These are phyloP conservation scores for Fulica atra DNA, from an alignment of 2,113 vertebrate genomes.

Conservation along the genomic window DNA sequence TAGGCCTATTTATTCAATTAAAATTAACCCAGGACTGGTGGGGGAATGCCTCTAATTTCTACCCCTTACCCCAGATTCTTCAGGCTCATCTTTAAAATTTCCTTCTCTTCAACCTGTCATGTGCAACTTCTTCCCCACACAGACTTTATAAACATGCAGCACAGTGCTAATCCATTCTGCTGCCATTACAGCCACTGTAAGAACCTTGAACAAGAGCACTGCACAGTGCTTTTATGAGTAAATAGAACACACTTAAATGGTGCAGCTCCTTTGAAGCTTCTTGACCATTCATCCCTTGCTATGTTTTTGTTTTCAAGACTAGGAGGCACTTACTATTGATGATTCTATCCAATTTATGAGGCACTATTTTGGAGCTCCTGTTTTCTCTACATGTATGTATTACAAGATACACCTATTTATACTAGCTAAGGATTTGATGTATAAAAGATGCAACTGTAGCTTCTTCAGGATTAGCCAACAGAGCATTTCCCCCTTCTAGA, in stretches of 20 bases:
- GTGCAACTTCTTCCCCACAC: accelerated
- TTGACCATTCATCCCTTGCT: background rate
- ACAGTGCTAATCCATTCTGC: background rate
- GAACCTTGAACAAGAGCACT: background rate
- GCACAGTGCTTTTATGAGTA: background rate
- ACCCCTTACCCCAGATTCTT: background rate
- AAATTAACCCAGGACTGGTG: background rate
- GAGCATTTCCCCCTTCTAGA: background rate
- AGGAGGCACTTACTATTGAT: background rate
- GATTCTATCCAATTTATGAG: background rate
- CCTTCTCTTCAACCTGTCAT: background rate
- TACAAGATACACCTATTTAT: background rate
- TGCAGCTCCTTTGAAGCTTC: background rate
- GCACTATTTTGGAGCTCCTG: background rate
- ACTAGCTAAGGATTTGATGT: background rate
- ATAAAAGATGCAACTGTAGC: background rate
- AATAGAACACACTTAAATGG: background rate
- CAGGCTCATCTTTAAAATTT: background rate
- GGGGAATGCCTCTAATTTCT: background rate
- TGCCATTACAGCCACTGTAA: background rate
- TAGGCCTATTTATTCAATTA: background rate
- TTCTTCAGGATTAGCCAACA: background rate
- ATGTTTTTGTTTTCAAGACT: background rate
- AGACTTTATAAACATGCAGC: background rate
- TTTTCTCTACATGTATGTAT: background rate